phyloP scores from a whole-genome alignment of 1,140 invertebrate genomes.

The Polypedilum pembai region DNA sequence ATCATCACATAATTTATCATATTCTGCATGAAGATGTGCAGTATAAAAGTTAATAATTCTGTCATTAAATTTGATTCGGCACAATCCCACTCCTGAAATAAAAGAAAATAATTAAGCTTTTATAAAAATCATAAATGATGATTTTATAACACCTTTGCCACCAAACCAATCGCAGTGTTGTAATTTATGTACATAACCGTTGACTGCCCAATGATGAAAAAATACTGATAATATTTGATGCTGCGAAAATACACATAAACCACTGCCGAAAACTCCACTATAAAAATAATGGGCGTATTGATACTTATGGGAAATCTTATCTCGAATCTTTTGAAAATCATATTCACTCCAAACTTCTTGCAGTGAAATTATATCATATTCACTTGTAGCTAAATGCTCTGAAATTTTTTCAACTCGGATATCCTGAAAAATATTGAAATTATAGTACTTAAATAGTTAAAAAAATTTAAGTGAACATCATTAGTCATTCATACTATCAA shows the following conservation, averaged over 20 bases:
- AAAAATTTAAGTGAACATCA: too few species aligned
- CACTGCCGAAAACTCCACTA: conserved; percentile 87
- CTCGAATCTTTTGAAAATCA: conserved; percentile 66
- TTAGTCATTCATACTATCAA: too few species aligned
- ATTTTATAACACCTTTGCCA: background rate
- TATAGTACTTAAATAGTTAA: too few species aligned
- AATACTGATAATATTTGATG: conserved; percentile 80
- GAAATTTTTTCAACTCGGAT: conserved; percentile 74
- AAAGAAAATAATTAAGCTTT: background rate
- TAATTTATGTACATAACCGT: conserved; percentile 93
- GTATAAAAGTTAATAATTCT: conserved; percentile 54
- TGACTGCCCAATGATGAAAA: conserved; percentile 88
- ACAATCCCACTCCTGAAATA: conserved; percentile 92
- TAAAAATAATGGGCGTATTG: conserved; percentile 90
- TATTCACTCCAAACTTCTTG: conserved; percentile 80
- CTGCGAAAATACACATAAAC: conserved; percentile 83
- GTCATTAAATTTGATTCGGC: conserved; percentile 59
- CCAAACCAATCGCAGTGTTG: conserved; percentile 99
- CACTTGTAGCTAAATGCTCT: conserved; percentile 55
- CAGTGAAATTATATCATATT: conserved; percentile 82
- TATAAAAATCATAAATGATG: background rate
- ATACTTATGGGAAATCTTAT: conserved; percentile 52
- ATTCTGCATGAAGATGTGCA: conserved; percentile 88
- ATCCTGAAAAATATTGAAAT: conserved; percentile 32
- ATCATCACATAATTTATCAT: conserved; percentile 74